A percentile compares a stretch with the other conserved stretches of the same genome.
Conservation (phyloP, 2,888 invertebrate genomes). For the Leptarthrus brevirostris region DNA sequence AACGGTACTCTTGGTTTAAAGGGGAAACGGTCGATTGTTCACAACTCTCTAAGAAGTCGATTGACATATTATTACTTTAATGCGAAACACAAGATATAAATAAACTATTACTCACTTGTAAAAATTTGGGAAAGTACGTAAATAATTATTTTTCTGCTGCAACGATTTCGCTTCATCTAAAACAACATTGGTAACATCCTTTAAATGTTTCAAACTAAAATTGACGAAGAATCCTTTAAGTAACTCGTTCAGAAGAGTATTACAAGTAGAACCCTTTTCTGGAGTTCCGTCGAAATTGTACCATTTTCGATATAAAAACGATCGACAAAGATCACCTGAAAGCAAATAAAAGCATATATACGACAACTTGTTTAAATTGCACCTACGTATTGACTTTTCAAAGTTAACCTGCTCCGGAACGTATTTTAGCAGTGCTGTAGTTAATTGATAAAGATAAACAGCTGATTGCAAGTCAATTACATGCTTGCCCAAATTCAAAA, state of each 20-base stretch:
- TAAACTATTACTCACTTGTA: slow-evolving; percentile 68
- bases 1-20: too few species aligned
- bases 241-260: slow-evolving; percentile 74
- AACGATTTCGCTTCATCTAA: slow-evolving; percentile 71
- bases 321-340: slow-evolving; percentile 68
- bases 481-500: slow-evolving; percentile 58
- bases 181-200: slow-evolving; percentile 70
- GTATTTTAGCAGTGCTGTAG: slow-evolving; percentile 59
- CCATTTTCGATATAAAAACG: slow-evolving; percentile 77
- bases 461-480: slow-evolving; percentile 62
- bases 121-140: slow-evolving; percentile 74
- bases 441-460: slow-evolving; percentile 61
- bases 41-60: too few species aligned
- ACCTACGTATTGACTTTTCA: slow-evolving; percentile 61
- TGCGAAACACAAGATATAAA: not conserved
- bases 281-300: slow-evolving; percentile 72
- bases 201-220: slow-evolving; percentile 71
- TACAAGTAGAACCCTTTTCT: slow-evolving; percentile 75
- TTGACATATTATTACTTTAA: not conserved
- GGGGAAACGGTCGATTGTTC: too few species aligned
- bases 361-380: not conserved
- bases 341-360: not conserved
- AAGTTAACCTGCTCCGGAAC: slow-evolving; percentile 44
- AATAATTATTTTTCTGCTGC: slow-evolving; percentile 70
- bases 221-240: slow-evolving; percentile 74